Evolutionary conservation across 1,140 invertebrate genomes (phyloP).

Genomic region (Polyergus mexicanus): DNA sequence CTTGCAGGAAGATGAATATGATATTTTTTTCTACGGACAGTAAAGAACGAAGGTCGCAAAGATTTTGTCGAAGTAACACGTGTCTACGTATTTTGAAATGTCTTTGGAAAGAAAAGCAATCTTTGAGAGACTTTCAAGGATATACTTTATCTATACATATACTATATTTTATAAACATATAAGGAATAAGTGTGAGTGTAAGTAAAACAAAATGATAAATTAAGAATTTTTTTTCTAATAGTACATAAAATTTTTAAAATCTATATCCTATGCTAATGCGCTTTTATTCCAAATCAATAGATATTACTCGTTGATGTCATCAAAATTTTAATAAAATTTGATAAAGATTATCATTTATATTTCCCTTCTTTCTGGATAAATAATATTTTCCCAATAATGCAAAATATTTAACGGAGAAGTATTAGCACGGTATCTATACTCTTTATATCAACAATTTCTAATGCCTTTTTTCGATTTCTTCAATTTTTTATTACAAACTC

Average conservation of each 20-base stretch:
- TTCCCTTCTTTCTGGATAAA: background rate
- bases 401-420: background rate
- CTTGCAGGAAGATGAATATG: constrained; percentile 27
- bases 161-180: background rate
- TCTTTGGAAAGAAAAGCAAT: background rate
- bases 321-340: constrained; percentile 1
- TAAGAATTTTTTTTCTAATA: background rate
- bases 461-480: constrained; percentile 6
- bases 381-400: background rate
- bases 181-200: background rate
- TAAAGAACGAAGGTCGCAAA: background rate
- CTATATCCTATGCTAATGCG: background rate
- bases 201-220: background rate
- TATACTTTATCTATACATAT: background rate
- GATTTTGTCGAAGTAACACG: background rate
- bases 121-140: background rate
- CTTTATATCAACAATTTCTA: background rate
- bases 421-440: background rate
- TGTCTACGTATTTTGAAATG: background rate
- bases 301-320: background rate
- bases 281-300: background rate
- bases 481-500: background rate
- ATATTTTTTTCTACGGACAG: constrained; percentile 1
- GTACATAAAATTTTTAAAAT: background rate
- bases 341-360: background rate